Evolutionary conservation across 2,888 invertebrate genomes (phyloP).

Genomic region (Amphipyra berbera): DNA sequence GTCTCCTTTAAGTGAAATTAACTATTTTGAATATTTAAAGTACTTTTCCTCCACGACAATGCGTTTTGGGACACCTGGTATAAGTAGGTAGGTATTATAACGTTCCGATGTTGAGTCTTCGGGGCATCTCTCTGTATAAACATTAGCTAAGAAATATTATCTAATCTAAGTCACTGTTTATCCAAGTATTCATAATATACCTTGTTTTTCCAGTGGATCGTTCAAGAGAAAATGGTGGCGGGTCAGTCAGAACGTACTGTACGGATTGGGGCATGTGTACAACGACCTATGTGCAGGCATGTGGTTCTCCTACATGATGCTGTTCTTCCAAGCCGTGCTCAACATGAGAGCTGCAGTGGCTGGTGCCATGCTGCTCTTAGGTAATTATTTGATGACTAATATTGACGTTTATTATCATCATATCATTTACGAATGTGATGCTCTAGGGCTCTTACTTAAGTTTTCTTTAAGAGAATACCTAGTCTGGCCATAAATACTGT

Average conservation of each 20-base stretch:
- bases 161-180: conserved; percentile 1
- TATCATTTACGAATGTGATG: too few species aligned
- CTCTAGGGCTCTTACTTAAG: too few species aligned
- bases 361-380: conserved; percentile 93
- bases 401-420: neutral
- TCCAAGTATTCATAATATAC: conserved; percentile 12
- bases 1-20: too few species aligned
- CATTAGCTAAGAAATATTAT: conserved; percentile 1
- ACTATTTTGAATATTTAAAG: too few species aligned
- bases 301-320: conserved; percentile 98
- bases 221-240: conserved; percentile 77
- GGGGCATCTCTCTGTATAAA: conserved; percentile 8
- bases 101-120: conserved; percentile 1
- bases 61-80: too few species aligned
- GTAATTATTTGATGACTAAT: conserved; percentile 66
- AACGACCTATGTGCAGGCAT: conserved; percentile 98
- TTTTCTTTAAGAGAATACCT: too few species aligned
- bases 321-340: conserved; percentile 93
- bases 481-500: too few species aligned
- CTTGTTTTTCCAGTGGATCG: conserved; percentile 70
- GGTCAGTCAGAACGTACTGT: conserved; percentile 86
- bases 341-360: conserved; percentile 89
- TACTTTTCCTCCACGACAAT: too few species aligned
- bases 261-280: conserved; percentile 95
- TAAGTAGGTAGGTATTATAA: neutral